A percentile compares a stretch with the other conserved stretches of the same genome.
phyloP scores from a whole-genome alignment of 2,797 vertebrate genomes.

The Rhadinocentrus ornatus region DNA sequence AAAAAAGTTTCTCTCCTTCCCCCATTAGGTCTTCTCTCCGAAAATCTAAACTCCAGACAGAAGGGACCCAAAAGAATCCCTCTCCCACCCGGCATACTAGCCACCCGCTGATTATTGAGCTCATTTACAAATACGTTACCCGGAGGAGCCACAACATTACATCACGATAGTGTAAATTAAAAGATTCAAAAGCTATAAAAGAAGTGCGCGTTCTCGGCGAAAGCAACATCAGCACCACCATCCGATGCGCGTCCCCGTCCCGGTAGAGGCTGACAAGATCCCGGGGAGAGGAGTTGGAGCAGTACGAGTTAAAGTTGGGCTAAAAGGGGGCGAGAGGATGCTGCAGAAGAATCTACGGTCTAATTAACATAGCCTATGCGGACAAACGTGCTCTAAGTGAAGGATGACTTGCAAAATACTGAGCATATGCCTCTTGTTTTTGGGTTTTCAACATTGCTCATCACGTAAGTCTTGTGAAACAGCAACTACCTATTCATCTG shows the following conservation, averaged over 20 bases:
- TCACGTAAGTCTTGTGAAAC: conserved; percentile 83
- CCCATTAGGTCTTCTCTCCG: conserved; percentile 28
- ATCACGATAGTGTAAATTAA: conserved; percentile 51
- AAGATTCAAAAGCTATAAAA: conserved; percentile 55
- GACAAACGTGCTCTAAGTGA: conserved; percentile 71
- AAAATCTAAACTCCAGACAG: conserved; percentile 25
- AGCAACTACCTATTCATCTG: conserved; percentile 54
- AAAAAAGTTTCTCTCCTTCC: conserved; percentile 46
- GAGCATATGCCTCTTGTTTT: conserved; percentile 81
- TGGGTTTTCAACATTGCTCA: conserved; percentile 81
- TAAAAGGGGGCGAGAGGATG: conserved; percentile 73
- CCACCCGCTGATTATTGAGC: conserved; percentile 1
- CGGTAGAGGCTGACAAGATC: conserved; percentile 77
- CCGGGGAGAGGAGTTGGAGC: conserved; percentile 82
- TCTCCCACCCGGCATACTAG: conserved; percentile 2
- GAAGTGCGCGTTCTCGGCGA: conserved; percentile 79
- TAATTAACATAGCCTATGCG: conserved; percentile 60
- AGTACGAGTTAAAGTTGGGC: conserved; percentile 82
- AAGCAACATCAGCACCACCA: conserved; percentile 80
- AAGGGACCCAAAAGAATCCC: conserved; percentile 21
- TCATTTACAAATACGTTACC: conserved; percentile 12
- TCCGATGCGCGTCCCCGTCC: conserved; percentile 79
- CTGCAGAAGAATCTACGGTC: conserved; percentile 66
- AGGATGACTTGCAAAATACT: conserved; percentile 84
- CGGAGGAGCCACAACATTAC: not conserved